A percentile compares a stretch with the other conserved stretches of the same genome.
Conservation (phyloP, 2,888 invertebrate species). For the Idaea biselata region DNA sequence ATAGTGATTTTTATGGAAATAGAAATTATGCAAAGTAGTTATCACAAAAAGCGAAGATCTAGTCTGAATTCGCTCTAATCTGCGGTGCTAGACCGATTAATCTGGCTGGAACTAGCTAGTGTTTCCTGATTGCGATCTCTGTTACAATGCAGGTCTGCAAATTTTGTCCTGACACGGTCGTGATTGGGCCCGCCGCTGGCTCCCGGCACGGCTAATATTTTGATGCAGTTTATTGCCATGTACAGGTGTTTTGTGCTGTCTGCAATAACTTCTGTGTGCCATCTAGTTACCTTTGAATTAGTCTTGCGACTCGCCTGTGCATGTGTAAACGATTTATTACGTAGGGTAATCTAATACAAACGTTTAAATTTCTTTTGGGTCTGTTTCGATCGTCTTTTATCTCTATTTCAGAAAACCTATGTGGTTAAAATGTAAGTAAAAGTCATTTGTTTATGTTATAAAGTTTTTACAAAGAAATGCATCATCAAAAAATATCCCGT, state of each 20-base stretch:
- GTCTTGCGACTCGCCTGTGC: too few species aligned
- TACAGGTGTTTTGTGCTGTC: background rate
- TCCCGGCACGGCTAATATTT: background rate
- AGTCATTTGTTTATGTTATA: too few species aligned
- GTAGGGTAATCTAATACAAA: too few species aligned
- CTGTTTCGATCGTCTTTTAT: too few species aligned
- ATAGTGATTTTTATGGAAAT: too few species aligned
- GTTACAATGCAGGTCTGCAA: slow-evolving; percentile 18
- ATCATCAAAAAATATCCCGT: too few species aligned
- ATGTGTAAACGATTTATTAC: too few species aligned
- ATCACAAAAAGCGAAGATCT: background rate
- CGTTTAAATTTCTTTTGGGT: too few species aligned
- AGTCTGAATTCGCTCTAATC: background rate
- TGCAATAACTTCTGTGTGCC: background rate
- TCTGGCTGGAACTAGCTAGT: background rate
- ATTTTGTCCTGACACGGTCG: slow-evolving; percentile 8
- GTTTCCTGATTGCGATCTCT: slow-evolving; percentile 8
- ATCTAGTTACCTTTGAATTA: background rate
- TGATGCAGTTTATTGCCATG: background rate
- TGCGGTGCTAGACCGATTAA: background rate
- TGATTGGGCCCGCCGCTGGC: background rate
- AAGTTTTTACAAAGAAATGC: too few species aligned
- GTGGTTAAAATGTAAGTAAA: too few species aligned
- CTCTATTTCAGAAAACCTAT: too few species aligned
- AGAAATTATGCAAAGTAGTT: too few species aligned